Evolutionary conservation across 2,797 vertebrate species (phyloP).

Genomic region (Knipowitschia caucasica): DNA sequence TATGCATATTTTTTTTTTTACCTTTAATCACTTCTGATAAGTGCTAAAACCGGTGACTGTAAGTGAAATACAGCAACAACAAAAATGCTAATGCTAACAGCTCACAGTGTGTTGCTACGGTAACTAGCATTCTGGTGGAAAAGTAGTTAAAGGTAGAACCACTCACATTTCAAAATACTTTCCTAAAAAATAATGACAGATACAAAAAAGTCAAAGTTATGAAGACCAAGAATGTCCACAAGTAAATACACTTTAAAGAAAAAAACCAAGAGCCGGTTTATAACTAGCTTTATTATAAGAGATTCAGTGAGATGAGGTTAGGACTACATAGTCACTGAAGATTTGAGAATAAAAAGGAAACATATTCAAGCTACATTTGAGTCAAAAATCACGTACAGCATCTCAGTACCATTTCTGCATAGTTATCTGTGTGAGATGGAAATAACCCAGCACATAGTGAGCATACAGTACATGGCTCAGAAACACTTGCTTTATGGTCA

Average conservation of each 20-base stretch:
- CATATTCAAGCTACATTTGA: conserved; percentile 49
- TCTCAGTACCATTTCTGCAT: conserved; percentile 66
- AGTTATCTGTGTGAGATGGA: conserved; percentile 52
- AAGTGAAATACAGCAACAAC: no score
- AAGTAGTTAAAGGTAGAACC: no score
- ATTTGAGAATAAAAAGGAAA: conserved; percentile 32
- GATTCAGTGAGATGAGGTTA: conserved; percentile 23
- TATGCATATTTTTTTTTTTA: no score
- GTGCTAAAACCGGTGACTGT: no score
- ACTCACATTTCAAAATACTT: no score
- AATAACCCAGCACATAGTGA: conserved; percentile 4
- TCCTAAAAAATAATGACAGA: no score
- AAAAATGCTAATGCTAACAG: no score
- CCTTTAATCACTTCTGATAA: no score
- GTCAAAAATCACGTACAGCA: conserved; percentile 58
- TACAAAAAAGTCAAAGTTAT: no score
- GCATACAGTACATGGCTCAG: conserved; percentile 27
- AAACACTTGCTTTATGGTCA: conserved; percentile 24
- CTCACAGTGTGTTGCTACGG: no score
- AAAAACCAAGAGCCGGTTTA: conserved; percentile 8
- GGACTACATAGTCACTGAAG: conserved; percentile 20
- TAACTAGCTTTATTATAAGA: conserved; percentile 47
- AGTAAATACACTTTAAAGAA: not conserved
- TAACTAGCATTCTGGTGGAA: no score
- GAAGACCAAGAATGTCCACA: no score